Percentiles rank a stretch among this genome's conserved stretches.
Conservation (phyloP, 2,797 vertebrate species). For the Kryptolebias ocellatus region DNA sequence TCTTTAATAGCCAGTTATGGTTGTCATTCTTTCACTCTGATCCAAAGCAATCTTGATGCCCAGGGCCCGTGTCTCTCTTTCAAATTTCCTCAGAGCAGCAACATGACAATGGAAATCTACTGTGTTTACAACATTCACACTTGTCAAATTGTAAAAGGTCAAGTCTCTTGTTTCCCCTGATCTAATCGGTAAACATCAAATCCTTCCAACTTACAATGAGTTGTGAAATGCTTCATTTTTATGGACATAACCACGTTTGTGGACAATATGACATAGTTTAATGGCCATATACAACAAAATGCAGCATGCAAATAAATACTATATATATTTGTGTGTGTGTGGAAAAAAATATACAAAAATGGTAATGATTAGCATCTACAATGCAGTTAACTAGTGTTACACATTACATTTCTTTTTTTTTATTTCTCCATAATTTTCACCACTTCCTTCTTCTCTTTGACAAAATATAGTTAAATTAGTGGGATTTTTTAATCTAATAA, state of each 20-base stretch:
- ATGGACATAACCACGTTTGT: constrained; percentile 14
- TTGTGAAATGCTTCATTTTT: constrained; percentile 25
- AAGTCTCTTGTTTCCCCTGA: constrained; percentile 59
- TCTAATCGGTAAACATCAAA: constrained; percentile 72
- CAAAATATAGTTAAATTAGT: constrained; percentile 5
- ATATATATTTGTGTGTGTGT: background rate
- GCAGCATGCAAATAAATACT: background rate
- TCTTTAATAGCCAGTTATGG: constrained; percentile 52
- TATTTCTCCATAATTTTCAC: constrained; percentile 22
- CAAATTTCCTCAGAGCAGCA: constrained; percentile 51
- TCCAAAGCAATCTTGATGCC: constrained; percentile 49
- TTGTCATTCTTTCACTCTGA: constrained; percentile 51
- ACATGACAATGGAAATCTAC: constrained; percentile 65
- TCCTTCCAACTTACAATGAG: constrained; percentile 37
- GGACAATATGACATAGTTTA: constrained; percentile 17
- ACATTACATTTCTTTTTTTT: constrained; percentile 13
- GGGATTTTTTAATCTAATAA: background rate
- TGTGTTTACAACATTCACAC: constrained; percentile 72
- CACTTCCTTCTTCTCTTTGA: background rate
- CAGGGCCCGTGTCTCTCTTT: constrained; percentile 17
- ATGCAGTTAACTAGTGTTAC: constrained; percentile 4
- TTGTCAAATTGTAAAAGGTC: constrained; percentile 76
- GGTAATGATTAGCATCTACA: background rate
- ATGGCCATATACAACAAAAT: background rate
- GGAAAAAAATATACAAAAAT: background rate